These are phyloP conservation scores for Scartelaos histophorus DNA, from an alignment of 2,113 vertebrate species.

Conservation along the genomic window DNA sequence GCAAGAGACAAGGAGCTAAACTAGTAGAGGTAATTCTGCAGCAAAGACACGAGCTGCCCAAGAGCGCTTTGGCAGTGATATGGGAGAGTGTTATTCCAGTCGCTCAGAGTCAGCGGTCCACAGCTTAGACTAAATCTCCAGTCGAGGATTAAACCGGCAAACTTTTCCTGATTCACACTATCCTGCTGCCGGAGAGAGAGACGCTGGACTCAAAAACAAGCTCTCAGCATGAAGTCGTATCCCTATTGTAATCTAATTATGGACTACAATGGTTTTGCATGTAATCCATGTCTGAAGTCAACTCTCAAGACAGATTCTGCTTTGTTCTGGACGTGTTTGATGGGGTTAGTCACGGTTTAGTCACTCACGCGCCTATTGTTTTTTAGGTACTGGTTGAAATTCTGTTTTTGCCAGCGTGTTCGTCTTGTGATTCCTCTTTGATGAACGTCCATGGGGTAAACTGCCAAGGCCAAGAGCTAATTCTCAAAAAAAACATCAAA, in stretches of 20 bases:
- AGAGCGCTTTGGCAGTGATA: constrained; percentile 36
- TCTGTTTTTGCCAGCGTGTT: neutral
- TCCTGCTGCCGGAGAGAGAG: neutral
- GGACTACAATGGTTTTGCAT: constrained; percentile 17
- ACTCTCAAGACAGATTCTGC: constrained; percentile 12
- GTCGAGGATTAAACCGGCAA: constrained; percentile 23
- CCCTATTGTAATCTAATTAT: constrained; percentile 24
- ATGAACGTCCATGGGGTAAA: constrained; percentile 21
- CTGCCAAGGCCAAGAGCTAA: constrained; percentile 21
- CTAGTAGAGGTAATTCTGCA: constrained; percentile 14
- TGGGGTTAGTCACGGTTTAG: constrained; percentile 13
- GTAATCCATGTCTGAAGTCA: constrained; percentile 28
- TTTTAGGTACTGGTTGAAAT: neutral
- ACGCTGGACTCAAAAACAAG: neutral
- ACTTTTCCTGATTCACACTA: constrained; percentile 22
- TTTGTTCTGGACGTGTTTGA: constrained; percentile 14
- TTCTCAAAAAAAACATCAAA: constrained; percentile 10
- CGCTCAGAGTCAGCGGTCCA: constrained; percentile 20
- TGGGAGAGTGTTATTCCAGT: constrained; percentile 19
- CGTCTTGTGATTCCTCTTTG: constrained; percentile 14
- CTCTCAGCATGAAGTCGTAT: constrained; percentile 10
- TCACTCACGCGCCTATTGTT: constrained; percentile 1
- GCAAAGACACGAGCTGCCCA: constrained; percentile 20
- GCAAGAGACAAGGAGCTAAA: neutral
- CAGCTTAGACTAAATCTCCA: constrained; percentile 21